Conservation (phyloP, 2,888 invertebrate genomes). For the Lasioglossum villosulum region DNA sequence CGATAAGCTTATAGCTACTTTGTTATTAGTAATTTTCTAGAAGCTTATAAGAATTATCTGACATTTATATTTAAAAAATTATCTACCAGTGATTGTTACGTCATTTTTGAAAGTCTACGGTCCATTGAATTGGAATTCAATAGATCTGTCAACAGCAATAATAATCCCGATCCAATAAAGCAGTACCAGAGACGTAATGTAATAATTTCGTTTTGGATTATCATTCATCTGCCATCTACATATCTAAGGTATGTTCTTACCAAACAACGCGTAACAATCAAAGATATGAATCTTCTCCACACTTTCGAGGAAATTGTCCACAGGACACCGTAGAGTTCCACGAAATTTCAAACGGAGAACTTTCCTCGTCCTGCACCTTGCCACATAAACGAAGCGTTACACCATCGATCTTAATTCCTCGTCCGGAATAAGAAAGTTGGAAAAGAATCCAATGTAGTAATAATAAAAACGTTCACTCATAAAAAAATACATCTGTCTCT, state of each 20-base stretch:
- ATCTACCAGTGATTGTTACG: not conserved
- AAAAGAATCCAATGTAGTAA: slow-evolving; percentile 36
- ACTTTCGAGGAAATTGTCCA: not conserved
- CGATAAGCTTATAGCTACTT: not conserved
- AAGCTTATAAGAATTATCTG: not conserved
- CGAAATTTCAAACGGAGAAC: slow-evolving; percentile 19
- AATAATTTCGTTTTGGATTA: no score
- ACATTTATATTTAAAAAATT: no score
- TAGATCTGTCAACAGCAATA: no score
- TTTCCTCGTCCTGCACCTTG: slow-evolving; percentile 24
- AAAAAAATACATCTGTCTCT: slow-evolving; percentile 23
- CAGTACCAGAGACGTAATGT: no score
- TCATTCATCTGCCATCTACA: no score
- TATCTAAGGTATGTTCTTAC: not conserved
- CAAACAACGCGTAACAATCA: not conserved
- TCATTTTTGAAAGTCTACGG: not conserved
- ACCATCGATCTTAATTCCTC: slow-evolving; percentile 59
- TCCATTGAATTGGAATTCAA: no score
- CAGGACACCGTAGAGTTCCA: not conserved
- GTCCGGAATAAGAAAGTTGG: not conserved
- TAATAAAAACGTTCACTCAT: slow-evolving; percentile 50
- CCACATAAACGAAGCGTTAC: slow-evolving; percentile 46
- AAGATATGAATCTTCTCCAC: slow-evolving; percentile 21
- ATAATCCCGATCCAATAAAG: no score
- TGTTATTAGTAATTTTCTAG: not conserved